Conservation (phyloP, 2,797 vertebrate genomes). For the Danio choprae region DNA sequence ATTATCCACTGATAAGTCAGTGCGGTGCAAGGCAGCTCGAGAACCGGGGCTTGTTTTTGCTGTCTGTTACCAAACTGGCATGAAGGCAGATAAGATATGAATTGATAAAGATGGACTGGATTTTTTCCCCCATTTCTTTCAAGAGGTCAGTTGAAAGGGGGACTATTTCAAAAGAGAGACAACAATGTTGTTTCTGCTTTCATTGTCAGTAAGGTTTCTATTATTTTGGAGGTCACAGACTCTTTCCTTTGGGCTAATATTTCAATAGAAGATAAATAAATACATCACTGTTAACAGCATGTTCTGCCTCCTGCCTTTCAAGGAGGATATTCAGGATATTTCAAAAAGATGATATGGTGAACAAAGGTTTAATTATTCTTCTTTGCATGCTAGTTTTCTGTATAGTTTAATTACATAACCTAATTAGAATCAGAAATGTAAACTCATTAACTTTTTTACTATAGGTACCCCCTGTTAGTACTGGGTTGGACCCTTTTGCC, state of each 20-base stretch:
- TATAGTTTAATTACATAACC: conserved; percentile 68
- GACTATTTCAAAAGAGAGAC: conserved; percentile 47
- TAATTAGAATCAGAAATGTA: conserved; percentile 73
- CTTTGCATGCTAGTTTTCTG: conserved; percentile 47
- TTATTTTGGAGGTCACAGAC: conserved; percentile 75
- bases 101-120: conserved; percentile 13
- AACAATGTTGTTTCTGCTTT: conserved; percentile 53
- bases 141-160: conserved; percentile 11
- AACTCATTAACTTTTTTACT: neutral
- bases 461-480: too few relatives aligned
- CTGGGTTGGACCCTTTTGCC: too few relatives aligned
- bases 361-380: conserved; percentile 55
- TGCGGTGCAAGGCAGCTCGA: conserved; percentile 43
- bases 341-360: conserved; percentile 22
- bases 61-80: conserved; percentile 9
- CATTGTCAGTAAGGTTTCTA: conserved; percentile 74
- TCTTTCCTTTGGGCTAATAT: conserved; percentile 64
- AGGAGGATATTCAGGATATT: conserved; percentile 65
- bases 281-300: conserved; percentile 53
- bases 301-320: conserved; percentile 61
- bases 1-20: conserved; percentile 71
- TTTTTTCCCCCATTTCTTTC: neutral
- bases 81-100: conserved; percentile 18
- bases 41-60: conserved; percentile 34
- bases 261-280: conserved; percentile 61